phyloP scores from a whole-genome alignment of 2,113 vertebrate species.

The Polyodon spathula region DNA sequence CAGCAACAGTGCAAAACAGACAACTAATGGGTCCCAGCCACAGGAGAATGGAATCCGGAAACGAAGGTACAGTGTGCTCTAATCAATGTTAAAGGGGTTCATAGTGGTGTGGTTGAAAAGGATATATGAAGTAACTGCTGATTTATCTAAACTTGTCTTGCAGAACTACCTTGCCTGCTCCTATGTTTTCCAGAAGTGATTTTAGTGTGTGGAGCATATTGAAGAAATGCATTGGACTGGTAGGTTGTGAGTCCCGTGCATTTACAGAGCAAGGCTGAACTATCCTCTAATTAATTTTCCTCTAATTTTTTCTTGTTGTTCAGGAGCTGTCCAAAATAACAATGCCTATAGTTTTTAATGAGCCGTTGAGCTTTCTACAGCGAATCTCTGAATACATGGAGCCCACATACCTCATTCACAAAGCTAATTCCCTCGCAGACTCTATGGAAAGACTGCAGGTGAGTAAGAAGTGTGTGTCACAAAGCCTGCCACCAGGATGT shows the following conservation, averaged over 20 bases:
- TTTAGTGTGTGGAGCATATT: constrained; percentile 92
- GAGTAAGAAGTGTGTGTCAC: constrained; percentile 1
- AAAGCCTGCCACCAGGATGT: no score
- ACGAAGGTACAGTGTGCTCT: constrained; percentile 66
- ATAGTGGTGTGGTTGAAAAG: constrained; percentile 2
- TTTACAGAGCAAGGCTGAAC: not conserved
- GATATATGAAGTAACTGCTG: not conserved
- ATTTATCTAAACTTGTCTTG: constrained; percentile 11
- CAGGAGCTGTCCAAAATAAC: constrained; percentile 97
- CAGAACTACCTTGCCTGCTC: constrained; percentile 78
- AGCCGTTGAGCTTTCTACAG: constrained; percentile 93
- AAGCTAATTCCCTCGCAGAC: constrained; percentile 66
- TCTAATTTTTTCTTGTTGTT: not conserved
- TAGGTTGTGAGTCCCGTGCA: constrained; percentile 42
- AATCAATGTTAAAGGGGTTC: not conserved
- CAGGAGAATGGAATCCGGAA: constrained; percentile 87
- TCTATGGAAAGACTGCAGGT: constrained; percentile 91
- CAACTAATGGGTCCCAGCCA: constrained; percentile 57
- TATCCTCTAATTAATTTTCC: no score
- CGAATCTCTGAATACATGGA: constrained; percentile 97
- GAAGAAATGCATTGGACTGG: constrained; percentile 93
- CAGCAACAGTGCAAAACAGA: constrained; percentile 41
- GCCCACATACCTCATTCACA: constrained; percentile 87
- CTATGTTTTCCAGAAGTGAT: constrained; percentile 84
- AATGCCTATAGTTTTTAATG: constrained; percentile 92